Evolutionary conservation across 2,888 invertebrate species (phyloP), one percentile per base, ranked within the genome.

Genomic region (Gari tellinella): DNA sequence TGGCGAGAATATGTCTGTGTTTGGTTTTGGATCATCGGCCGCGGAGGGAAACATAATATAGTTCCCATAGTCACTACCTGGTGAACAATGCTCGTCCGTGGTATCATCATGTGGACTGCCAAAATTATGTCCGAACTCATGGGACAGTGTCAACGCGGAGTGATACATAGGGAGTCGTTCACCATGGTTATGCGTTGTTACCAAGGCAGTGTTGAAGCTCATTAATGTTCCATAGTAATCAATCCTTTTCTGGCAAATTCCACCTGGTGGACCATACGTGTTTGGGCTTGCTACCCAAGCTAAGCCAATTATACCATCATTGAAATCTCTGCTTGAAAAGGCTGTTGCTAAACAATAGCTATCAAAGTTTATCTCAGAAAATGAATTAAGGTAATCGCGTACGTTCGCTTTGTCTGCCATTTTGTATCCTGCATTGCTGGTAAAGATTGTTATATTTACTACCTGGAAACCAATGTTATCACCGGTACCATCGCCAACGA

Each of bases 71-170:
- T 55, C 40, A 7, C 67, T 75, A 40, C 62, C 77, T 7, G 86
- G 83, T 14, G 78, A 49, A 69, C 88, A 87, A 4, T 23, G 5
- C n/a, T 31, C 10, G n/a, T 75, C 52, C 15, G 26, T 37, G 0
- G 48, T 43, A 14, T 65, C 45, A 61, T 90, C 89, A 65, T 89
- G 89, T 15, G 68, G 69, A 67, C 88, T 85, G 10, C 90, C 90
- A 74, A 90, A 88, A 69, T 80, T 83, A 68, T 90, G 90, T 15
- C 89, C 90, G 10, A 89, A 58, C 68, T 90, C 90, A 67, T 90
- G 90, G 0, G 83, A 69, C 0, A 89, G 21, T 5, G 83, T 84
- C 7, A 86, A 61, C 2, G 82, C 68, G 37, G 78, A 61, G 41
- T 80, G 72, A 31, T 82, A 74, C 17, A 75, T 52, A n/a, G 85